Conservation (phyloP, 2,113 vertebrate genomes). For the Paedocypris sp. region DNA sequence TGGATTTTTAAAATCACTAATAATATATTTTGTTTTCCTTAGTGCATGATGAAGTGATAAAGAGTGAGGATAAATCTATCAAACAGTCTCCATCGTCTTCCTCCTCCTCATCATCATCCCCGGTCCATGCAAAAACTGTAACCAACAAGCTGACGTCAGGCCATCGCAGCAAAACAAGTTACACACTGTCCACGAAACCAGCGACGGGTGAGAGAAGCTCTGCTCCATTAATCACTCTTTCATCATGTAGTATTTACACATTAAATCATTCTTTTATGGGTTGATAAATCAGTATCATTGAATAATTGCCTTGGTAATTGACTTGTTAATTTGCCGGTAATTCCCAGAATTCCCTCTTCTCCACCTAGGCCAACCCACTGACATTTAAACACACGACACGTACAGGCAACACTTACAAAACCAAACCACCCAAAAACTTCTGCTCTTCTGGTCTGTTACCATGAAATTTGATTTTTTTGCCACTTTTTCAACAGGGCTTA, state of each 20-base stretch:
- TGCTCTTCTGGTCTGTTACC: neutral
- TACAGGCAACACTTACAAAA: neutral
- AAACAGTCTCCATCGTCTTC: constrained; percentile 1
- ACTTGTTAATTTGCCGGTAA: neutral
- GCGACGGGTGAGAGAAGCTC: constrained; percentile 15
- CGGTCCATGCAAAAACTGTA: neutral
- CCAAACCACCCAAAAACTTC: no score
- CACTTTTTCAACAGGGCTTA: constrained; percentile 27
- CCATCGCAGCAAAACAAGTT: constrained; percentile 15
- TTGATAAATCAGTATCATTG: neutral
- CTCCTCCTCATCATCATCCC: no score
- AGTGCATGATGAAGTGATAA: constrained; percentile 13
- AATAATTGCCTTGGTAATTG: neutral
- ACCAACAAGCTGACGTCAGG: constrained; percentile 7
- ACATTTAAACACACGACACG: neutral
- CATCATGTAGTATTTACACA: neutral
- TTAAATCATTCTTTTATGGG: neutral
- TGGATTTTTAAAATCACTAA: no score
- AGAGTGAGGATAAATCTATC: constrained; percentile 11
- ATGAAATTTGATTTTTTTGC: constrained; percentile 37
- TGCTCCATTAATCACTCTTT: neutral
- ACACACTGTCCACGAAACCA: constrained; percentile 6
- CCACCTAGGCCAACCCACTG: neutral
- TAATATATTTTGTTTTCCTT: neutral
- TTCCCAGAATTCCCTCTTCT: neutral